Conservation (phyloP, 2,797 vertebrate species). For the Rhinoraja longicauda region DNA sequence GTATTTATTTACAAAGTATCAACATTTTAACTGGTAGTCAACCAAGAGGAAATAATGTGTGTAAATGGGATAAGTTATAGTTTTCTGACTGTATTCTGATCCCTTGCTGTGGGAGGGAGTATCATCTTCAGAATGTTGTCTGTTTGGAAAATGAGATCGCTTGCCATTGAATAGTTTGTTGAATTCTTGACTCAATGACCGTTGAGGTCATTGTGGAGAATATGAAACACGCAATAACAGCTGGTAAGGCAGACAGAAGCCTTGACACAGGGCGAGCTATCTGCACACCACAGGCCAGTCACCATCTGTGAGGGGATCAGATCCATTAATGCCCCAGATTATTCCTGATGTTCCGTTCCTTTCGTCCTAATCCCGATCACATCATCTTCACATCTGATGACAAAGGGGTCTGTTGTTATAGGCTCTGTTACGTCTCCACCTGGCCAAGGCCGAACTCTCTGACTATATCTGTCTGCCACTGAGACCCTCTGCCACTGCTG, state of each 20-base stretch:
- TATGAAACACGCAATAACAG: not conserved
- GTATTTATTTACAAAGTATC: not conserved
- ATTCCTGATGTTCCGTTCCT: not conserved
- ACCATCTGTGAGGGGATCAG: conserved; percentile 6
- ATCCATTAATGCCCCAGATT: conserved; percentile 9
- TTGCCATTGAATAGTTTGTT: not conserved
- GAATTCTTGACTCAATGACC: not conserved
- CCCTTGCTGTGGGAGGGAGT: not conserved
- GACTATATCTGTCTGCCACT: not conserved
- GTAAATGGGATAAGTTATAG: not conserved
- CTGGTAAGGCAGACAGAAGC: not conserved
- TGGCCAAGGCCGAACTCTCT: not conserved
- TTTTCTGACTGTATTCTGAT: not conserved
- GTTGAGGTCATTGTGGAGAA: not conserved
- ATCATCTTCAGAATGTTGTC: not conserved
- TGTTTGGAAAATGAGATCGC: not conserved
- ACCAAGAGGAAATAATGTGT: not conserved
- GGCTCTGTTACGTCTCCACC: not conserved
- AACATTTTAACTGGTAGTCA: not conserved
- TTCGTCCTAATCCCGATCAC: not conserved
- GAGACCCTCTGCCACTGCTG: not conserved
- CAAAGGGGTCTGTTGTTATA: not conserved
- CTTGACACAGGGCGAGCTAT: not conserved
- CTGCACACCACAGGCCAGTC: not conserved
- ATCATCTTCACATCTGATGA: not conserved